Base-by-base conservation (phyloP, 2,888 invertebrate species). In the Theristus sp. region DNA sequence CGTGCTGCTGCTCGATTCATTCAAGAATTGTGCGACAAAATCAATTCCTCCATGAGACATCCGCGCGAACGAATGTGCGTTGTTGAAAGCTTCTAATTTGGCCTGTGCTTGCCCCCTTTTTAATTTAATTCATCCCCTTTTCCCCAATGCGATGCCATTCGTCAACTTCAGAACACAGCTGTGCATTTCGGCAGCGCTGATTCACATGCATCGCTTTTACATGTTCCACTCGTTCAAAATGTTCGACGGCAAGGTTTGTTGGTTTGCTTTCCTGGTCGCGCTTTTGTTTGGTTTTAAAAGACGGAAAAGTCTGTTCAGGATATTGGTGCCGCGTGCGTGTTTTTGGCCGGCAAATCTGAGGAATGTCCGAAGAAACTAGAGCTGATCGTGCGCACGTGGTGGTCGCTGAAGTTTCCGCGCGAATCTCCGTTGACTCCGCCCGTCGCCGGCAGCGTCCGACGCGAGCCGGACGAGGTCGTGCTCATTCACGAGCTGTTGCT, bases 191-290 rank as follows among this genome's bases (percentile, higher is more conserved):
- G 94, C 94, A 64, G 96, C 94, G 38, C 94, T 94, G 72, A 94
- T 96, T 61, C 96, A 96, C 74, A 93, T 96, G 93, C 96, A 98
- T 78, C 83, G 96, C 61, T 98, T 96, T 80, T 98, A 93, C 79
- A 90, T 94, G 79, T 93, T 89, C 80, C 94, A 96, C 75, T 90
- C 94, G 24, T 89, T 98, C 79, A 84, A 87, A 59, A 86, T 87
- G 75, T 96, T 94, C 76, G 89, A 90, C 78, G 84, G 91, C 75
- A 87, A 90, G 77, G 77, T 78, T 69, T 17, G 38, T 38, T 17
- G 6, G 17, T 38, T 17, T n/a, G n/a, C n/a, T n/a, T n/a, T n/a
- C n/a, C n/a, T n/a, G n/a, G n/a, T n/a, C n/a, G n/a, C n/a, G n/a
- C n/a, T n/a, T n/a, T n/a, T n/a, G n/a, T n/a, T n/a, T n/a, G n/a